Percentiles rank a stretch among this genome's conserved stretches.
phyloP scores from a whole-genome alignment of 2,888 invertebrate species.

The Zygaena filipendulae region DNA sequence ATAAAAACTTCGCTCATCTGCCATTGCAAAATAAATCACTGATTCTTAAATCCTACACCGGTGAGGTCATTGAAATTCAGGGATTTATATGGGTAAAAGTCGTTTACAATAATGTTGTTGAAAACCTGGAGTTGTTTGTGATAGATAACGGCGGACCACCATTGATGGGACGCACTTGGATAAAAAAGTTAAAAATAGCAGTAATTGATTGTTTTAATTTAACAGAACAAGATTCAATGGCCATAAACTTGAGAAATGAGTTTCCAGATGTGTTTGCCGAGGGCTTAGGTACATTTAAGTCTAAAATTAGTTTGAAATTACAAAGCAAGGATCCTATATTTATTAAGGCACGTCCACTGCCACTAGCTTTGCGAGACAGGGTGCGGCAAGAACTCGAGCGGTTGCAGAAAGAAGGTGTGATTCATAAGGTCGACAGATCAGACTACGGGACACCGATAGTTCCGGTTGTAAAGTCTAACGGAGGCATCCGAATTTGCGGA shows the following conservation, averaged over 20 bases:
- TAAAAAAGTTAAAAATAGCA: conserved; percentile 13
- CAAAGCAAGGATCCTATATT: conserved; percentile 9
- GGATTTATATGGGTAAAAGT: conserved; percentile 13
- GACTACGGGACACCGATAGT: conserved; percentile 22
- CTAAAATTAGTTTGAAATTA: conserved; percentile 6
- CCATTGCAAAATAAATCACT: conserved; percentile 6
- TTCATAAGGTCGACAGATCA: conserved; percentile 19
- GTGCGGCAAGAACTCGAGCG: conserved; percentile 19
- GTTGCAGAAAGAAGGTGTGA: conserved; percentile 16
- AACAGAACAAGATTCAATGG: conserved; percentile 4
- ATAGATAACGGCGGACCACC: conserved; percentile 17
- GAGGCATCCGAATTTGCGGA: conserved; percentile 16
- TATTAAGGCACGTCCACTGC: conserved; percentile 16
- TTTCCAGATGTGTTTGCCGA: conserved; percentile 13
- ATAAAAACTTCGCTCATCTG: conserved; percentile 10
- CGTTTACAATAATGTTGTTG: conserved; percentile 1
- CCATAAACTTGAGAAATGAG: conserved; percentile 5
- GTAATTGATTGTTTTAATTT: conserved; percentile 7
- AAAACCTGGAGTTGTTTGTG: conserved; percentile 11
- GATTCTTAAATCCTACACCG: conserved; percentile 12
- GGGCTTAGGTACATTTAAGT: conserved; percentile 11
- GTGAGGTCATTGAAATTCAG: conserved; percentile 10
- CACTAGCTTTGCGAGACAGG: conserved; percentile 17
- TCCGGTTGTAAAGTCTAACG: conserved; percentile 16
- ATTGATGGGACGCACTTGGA: conserved; percentile 17